Evolutionary conservation across 2,797 vertebrate genomes (phyloP), one percentile per base, ranked within the genome.

Genomic region (Schizopygopsis malacanthus): DNA sequence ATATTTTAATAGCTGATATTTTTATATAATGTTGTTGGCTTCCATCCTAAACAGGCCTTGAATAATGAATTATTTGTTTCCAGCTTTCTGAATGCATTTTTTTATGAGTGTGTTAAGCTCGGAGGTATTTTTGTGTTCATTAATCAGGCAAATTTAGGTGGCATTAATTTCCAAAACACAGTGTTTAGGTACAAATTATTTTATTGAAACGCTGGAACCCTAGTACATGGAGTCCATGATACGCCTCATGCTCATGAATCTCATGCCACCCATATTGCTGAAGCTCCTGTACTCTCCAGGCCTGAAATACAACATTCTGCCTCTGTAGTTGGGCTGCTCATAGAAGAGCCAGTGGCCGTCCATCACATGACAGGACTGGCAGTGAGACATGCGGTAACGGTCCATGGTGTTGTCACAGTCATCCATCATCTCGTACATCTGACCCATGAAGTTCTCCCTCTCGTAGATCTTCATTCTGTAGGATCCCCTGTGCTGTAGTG

Each of bases 161-260:
- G 47, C 12, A 54, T 54, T 76, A 6, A 76, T 20, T 67, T 52
- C 54, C 6, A 72, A 11, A 22, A 25, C 70, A 63, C 41, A 65
- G 4, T n/a, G 18, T 50, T 83, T 37, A 39, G 8, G 67, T 33
- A 77, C 9, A 67, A 67, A 67, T 84, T 13, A 13, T 84, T 77
- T 84, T 84, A 84, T 84, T 84, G 2, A 67, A 50, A 76, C 18
- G 18, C 13, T 39, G 4, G 59, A 33, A 33, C 59, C 22, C 45
- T 85, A 88, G 20, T 81, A 87, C 83, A 70, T 77, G 15, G 13
- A 50, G 13, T 16, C 47, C 47, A 50, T 50, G 15, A 50, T 50
- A 15, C 47, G 15, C 47, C 87, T 83, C 84, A 88, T 86, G 81
- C 84, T 88, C 87, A 86, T 88, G 85, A 86, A 86, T 52, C 87